Evolutionary conservation across 2,113 vertebrate species (phyloP), one percentile per base, ranked within the genome.

Genomic region (Typhlomys cinereus): DNA sequence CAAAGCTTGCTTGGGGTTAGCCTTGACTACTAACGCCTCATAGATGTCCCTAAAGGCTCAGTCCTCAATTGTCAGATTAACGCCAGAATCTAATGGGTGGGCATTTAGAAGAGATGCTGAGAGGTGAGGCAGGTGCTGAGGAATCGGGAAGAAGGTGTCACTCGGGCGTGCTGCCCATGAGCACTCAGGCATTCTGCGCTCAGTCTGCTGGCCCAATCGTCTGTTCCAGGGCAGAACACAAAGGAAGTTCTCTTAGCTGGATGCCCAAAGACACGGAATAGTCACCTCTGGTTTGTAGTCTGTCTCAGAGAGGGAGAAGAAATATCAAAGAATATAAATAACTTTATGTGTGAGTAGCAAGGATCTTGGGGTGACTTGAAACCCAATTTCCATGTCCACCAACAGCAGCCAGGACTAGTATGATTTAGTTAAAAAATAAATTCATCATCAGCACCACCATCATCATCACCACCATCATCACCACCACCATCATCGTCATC

Each of bases 101-200:
- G n/a, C n/a, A n/a, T n/a, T n/a, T n/a, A n/a, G n/a, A n/a, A n/a
- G n/a, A 66, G 67, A 29, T 29, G 36, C 39, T 10, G 36, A 52
- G 18, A 7, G 3, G 14, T 0, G 14, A 75, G 59, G n/a, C 64
- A 29, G 7, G 69, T 4, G 2, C 31, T n/a, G 48, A 14, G 6
- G 2, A 61, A 41, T 39, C 3, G 21, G 59, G 23, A 81, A 27
- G 34, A 29, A 29, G 52, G 36, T 62, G 41, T 14, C 73, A 34
- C 69, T 50, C 39, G 66, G 66, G 18, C 46, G 7, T 17, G 21
- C 44, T 7, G 34, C 54, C 36, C 15, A 14, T 1, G 2, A 76
- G 57, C 73, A 29, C 59, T 50, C 29, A 12, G 20, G 34, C 1
- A 5, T 23, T 13, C 2, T 17, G 0, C 0, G 2, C 39, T 36